Conservation (phyloP, 2,113 vertebrate genomes). For the Sapajus apella region DNA sequence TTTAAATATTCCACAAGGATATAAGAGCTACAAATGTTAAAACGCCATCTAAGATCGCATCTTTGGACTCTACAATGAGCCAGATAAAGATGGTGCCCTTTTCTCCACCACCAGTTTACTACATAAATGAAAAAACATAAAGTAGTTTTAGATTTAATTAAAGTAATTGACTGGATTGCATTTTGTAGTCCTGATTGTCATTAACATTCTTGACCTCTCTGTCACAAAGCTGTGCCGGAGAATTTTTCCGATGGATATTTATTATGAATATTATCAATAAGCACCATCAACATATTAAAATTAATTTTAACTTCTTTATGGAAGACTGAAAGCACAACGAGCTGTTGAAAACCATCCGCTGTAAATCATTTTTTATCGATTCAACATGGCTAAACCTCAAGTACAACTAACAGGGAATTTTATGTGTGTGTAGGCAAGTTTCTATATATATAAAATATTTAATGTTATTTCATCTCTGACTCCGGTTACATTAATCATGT, state of each 20-base stretch:
- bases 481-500: neutral
- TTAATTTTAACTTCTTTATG: slow-evolving; percentile 86
- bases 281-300: slow-evolving; percentile 87
- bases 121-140: slow-evolving; percentile 90
- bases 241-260: slow-evolving; percentile 87
- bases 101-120: slow-evolving; percentile 84
- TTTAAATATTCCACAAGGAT: slow-evolving; percentile 75
- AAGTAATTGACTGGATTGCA: slow-evolving; percentile 94
- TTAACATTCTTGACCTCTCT: slow-evolving; percentile 90
- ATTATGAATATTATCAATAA: slow-evolving; percentile 91
- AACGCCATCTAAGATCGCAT: slow-evolving; percentile 69
- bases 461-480: slow-evolving; percentile 54
- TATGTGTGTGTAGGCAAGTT: slow-evolving; percentile 63
- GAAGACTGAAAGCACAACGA: slow-evolving; percentile 82
- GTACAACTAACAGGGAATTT: slow-evolving; percentile 71
- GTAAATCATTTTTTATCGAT: slow-evolving; percentile 83
- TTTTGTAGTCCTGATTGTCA: slow-evolving; percentile 91
- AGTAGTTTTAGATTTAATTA: slow-evolving; percentile 91
- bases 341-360: slow-evolving; percentile 75
- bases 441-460: slow-evolving; percentile 49
- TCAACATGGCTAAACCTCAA: slow-evolving; percentile 80
- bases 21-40: slow-evolving; percentile 71
- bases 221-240: slow-evolving; percentile 85
- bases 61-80: slow-evolving; percentile 72
- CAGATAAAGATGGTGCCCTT: slow-evolving; percentile 78